These are phyloP conservation scores for Leptodactylus fallax DNA, from an alignment of 2,797 vertebrate genomes.

Conservation along the genomic window DNA sequence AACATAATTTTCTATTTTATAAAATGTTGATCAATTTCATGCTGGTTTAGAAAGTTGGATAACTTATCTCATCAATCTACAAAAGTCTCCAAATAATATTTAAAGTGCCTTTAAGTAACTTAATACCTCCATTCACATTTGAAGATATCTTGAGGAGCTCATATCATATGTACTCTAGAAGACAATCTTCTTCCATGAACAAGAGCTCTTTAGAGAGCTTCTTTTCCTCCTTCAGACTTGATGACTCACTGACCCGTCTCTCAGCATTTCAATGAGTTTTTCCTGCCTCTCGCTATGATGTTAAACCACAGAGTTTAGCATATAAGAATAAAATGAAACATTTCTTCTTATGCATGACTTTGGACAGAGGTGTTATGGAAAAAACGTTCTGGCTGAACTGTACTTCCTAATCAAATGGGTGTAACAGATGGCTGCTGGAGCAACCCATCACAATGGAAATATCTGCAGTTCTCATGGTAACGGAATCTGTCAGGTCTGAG, in stretches of 20 bases:
- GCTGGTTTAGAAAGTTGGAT: not conserved
- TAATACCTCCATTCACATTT: not conserved
- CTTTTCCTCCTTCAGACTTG: conserved; percentile 72
- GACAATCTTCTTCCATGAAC: conserved; percentile 26
- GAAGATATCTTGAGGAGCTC: not conserved
- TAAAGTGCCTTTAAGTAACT: not conserved
- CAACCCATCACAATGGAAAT: conserved; percentile 92
- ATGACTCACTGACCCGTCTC: conserved; percentile 75
- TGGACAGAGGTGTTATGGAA: conserved; percentile 82
- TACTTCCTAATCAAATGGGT: conserved; percentile 91
- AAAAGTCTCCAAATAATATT: not conserved
- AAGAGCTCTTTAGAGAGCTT: conserved; percentile 40
- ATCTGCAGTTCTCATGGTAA: conserved; percentile 99
- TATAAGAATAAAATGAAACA: conserved; percentile 79
- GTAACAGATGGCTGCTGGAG: conserved; percentile 97
- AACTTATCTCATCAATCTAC: not conserved
- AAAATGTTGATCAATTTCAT: not conserved
- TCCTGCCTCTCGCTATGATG: conserved; percentile 75
- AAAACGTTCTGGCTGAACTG: conserved; percentile 81
- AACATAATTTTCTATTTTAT: not conserved
- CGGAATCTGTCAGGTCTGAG: conserved; percentile 95
- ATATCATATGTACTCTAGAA: conserved; percentile 13
- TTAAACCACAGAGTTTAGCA: conserved; percentile 79
- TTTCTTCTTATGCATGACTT: conserved; percentile 71
- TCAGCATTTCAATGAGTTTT: conserved; percentile 75